These are phyloP conservation scores for Laupala kohalensis DNA, from an alignment of 1,140 invertebrate genomes.

Conservation along the genomic window DNA sequence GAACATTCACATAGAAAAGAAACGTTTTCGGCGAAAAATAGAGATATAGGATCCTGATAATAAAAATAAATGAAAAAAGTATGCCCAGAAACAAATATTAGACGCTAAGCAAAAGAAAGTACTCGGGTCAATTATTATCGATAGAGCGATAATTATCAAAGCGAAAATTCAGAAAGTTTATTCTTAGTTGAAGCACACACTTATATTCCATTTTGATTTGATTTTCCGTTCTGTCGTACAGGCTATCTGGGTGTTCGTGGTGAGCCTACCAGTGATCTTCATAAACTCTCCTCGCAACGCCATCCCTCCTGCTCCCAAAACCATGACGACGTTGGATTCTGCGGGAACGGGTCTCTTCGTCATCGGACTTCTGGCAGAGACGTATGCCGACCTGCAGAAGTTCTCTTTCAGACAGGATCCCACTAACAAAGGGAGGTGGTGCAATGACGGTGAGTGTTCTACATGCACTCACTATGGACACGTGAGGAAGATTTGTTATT, in stretches of 20 bases:
- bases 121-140: too few relatives aligned
- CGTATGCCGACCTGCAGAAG: slow-evolving; percentile 82
- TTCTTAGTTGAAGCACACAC: too few relatives aligned
- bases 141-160: too few relatives aligned
- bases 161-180: too few relatives aligned
- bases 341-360: slow-evolving; percentile 71
- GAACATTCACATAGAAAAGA: too few relatives aligned
- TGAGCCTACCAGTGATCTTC: slow-evolving; percentile 81
- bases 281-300: slow-evolving; percentile 76
- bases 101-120: too few relatives aligned
- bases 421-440: slow-evolving; percentile 76
- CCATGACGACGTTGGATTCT: slow-evolving; percentile 71
- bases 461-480: neutral
- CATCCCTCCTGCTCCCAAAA: slow-evolving; percentile 58
- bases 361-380: slow-evolving; percentile 71
- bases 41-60: too few relatives aligned
- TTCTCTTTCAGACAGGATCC: slow-evolving; percentile 78
- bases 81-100: too few relatives aligned
- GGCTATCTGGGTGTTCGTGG: slow-evolving; percentile 85
- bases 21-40: too few relatives aligned
- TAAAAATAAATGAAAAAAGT: too few relatives aligned
- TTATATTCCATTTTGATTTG: too few relatives aligned
- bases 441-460: slow-evolving; percentile 55
- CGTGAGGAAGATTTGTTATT: neutral
- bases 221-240: too few relatives aligned